phyloP scores from a whole-genome alignment of 1,140 invertebrate genomes.

The Brachionus plicatilis region DNA sequence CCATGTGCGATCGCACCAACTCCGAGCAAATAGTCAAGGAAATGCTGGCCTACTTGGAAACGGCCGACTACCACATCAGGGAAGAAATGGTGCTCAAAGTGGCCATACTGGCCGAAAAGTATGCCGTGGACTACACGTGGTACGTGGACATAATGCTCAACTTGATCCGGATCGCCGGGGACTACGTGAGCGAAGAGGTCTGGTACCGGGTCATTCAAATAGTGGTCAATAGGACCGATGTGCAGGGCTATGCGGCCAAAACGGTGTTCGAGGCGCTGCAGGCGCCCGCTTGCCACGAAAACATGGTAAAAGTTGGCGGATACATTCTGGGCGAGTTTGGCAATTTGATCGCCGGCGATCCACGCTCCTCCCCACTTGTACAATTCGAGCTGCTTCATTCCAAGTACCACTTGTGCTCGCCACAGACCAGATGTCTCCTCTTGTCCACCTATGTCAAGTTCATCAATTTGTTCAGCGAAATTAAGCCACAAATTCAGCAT shows the following conservation, averaged over 20 bases:
- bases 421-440: constrained; percentile 86
- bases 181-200: constrained; percentile 89
- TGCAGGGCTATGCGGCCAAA: constrained; percentile 94
- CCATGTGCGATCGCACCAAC: constrained; percentile 99
- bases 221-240: constrained; percentile 97
- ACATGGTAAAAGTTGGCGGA: constrained; percentile 99
- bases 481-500: constrained; percentile 89
- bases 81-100: constrained; percentile 99
- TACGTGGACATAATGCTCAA: constrained; percentile 98
- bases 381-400: constrained; percentile 95
- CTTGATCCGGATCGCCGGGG: constrained; percentile 96
- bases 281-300: constrained; percentile 97
- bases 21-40: constrained; percentile 99
- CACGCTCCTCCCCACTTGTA: constrained; percentile 79
- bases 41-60: constrained; percentile 98
- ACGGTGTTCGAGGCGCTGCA: constrained; percentile 93
- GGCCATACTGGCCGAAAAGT: constrained; percentile 97
- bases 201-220: constrained; percentile 99
- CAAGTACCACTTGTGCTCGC: constrained; percentile 87
- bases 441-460: constrained; percentile 99
- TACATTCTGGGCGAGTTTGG: constrained; percentile 99
- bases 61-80: constrained; percentile 97
- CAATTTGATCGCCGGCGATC: constrained; percentile 97
- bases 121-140: constrained; percentile 99
- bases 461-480: constrained; percentile 97